phyloP scores from a whole-genome alignment of 2,888 invertebrate genomes.

The Galerucella pusilla region DNA sequence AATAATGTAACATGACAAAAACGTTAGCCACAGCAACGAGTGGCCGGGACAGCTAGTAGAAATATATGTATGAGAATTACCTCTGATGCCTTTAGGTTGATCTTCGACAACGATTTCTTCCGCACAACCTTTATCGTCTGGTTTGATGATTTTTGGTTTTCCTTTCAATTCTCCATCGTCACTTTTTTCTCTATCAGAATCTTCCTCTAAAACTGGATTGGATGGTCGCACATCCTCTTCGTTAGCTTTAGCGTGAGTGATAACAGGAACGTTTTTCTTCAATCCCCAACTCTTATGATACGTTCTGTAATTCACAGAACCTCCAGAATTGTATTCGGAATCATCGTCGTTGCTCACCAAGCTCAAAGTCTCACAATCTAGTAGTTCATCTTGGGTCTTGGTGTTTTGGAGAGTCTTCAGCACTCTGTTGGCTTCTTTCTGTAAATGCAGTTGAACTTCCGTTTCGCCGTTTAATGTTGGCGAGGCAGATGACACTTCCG shows the following conservation, averaged over 20 bases:
- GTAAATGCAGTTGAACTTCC: slow-evolving; percentile 66
- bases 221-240: slow-evolving; percentile 14
- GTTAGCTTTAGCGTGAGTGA: slow-evolving; percentile 17
- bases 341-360: slow-evolving; percentile 80
- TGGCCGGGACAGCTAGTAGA: too few relatives aligned
- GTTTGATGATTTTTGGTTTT: slow-evolving; percentile 73
- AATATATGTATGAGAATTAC: neutral
- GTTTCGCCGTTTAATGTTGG: slow-evolving; percentile 53
- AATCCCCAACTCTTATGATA: slow-evolving; percentile 69
- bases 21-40: too few relatives aligned
- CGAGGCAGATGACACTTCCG: slow-evolving; percentile 62
- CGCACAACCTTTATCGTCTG: slow-evolving; percentile 57
- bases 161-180: slow-evolving; percentile 66
- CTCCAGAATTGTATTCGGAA: slow-evolving; percentile 72
- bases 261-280: slow-evolving; percentile 66
- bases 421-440: slow-evolving; percentile 70
- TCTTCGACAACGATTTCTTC: slow-evolving; percentile 54
- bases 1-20: too few relatives aligned
- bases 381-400: slow-evolving; percentile 63
- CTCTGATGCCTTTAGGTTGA: slow-evolving; percentile 55
- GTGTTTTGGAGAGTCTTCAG: slow-evolving; percentile 68
- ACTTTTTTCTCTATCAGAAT: slow-evolving; percentile 64
- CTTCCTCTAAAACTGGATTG: slow-evolving; percentile 15
- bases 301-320: slow-evolving; percentile 71
- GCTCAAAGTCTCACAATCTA: slow-evolving; percentile 75